phyloP scores from a whole-genome alignment of 2,797 vertebrate genomes.

The Myoxocephalus aenaeus region DNA sequence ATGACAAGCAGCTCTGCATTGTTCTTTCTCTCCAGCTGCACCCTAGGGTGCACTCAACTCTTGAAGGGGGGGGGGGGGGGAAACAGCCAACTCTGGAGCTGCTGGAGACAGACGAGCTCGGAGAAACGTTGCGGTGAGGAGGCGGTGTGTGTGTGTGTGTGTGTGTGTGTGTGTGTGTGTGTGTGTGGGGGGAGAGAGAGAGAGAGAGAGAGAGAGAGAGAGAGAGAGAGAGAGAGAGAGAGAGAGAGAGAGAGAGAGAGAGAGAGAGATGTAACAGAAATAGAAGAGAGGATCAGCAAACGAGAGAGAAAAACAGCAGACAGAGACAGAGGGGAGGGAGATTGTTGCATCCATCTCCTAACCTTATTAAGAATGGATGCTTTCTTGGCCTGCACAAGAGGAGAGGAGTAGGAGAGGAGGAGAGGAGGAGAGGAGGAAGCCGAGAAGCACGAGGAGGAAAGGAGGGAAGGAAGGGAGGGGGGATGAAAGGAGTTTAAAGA shows the following conservation, averaged over 20 bases:
- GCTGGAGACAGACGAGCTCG: slow-evolving; percentile 43
- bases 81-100: slow-evolving; percentile 41
- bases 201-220: background rate
- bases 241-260: background rate
- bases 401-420: background rate
- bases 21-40: slow-evolving; percentile 60
- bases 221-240: background rate
- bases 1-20: slow-evolving; percentile 67
- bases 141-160: slow-evolving; percentile 20
- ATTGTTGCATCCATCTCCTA: slow-evolving; percentile 34
- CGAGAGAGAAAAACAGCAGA: slow-evolving; percentile 9
- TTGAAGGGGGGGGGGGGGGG: slow-evolving; percentile 9
- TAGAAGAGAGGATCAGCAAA: slow-evolving; percentile 18
- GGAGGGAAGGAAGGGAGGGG: background rate
- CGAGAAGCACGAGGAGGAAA: slow-evolving; percentile 19
- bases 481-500: slow-evolving; percentile 32
- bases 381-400: slow-evolving; percentile 13
- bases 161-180: slow-evolving; percentile 21
- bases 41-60: slow-evolving; percentile 53
- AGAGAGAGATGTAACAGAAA: slow-evolving; percentile 36
- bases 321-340: slow-evolving; percentile 10
- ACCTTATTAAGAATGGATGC: slow-evolving; percentile 63
- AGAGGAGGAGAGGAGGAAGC: background rate
- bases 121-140: slow-evolving; percentile 30
- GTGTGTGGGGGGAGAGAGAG: background rate